A percentile compares a stretch with the other conserved stretches of the same genome.
Evolutionary conservation across 1,140 invertebrate genomes (phyloP).

Genomic region (Caerostris darwini): DNA sequence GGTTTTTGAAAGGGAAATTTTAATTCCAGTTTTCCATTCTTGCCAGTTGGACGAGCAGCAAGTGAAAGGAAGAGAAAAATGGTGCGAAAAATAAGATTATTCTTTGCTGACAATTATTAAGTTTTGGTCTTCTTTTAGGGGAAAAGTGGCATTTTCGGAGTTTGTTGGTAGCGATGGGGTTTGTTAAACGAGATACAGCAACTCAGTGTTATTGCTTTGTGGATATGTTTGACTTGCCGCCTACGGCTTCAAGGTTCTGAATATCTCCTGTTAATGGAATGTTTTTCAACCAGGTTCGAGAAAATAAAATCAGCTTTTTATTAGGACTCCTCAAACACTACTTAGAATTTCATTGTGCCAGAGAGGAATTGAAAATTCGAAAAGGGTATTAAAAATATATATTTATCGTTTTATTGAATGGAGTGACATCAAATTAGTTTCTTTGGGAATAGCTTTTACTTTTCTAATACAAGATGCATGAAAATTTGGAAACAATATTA

Average conservation of each 20-base stretch:
- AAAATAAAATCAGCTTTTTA: not conserved
- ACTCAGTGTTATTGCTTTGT: not conserved
- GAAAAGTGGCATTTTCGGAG: not conserved
- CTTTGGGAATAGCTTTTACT: not conserved
- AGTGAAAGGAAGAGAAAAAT: not conserved
- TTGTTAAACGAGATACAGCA: not conserved
- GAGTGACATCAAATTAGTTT: not conserved
- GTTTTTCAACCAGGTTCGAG: not conserved
- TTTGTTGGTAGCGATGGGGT: not conserved
- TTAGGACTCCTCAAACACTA: not conserved
- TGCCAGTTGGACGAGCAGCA: not conserved
- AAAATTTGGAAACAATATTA: not conserved
- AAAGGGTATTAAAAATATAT: constrained; percentile 19
- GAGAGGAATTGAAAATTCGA: not conserved
- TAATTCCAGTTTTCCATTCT: constrained; percentile 12
- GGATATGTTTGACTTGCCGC: not conserved
- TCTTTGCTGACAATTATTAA: not conserved
- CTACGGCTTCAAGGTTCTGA: not conserved
- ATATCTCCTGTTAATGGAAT: not conserved
- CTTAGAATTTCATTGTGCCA: not conserved
- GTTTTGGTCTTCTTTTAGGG: not conserved
- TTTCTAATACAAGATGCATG: not conserved
- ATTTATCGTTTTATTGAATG: not conserved
- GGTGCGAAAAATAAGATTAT: not conserved
- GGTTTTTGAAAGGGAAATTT: constrained; percentile 12